Base-by-base conservation (phyloP, 2,113 vertebrate genomes). In the Globicephala melas region DNA sequence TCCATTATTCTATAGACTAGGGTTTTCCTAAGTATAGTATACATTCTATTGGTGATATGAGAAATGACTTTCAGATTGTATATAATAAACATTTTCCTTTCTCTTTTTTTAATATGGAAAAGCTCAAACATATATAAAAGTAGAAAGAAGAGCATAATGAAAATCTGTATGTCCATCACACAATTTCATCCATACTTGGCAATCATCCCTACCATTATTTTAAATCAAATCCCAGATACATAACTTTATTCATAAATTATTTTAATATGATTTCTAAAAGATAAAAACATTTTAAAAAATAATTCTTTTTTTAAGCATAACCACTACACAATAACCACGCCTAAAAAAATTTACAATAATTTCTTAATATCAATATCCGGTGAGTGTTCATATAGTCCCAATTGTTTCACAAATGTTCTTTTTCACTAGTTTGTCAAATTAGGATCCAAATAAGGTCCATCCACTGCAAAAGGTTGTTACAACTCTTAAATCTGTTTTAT, bases 171-270 rank as follows among this genome's bases (percentile, higher is more conserved):
- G 36, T 62, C 26, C 23, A 96, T 58, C 73, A 92, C 6, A 58
- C 6, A 68, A 84, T 73, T 89, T 94, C 77, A 90, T 58, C n/a
- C 8, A 79, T 50, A 63, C 14, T 18, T 44, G 10, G 33, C 36
- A 94, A 71, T 2, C n/a, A 73, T 68, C 38, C 1, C 15, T 79
- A 62, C 5, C 8, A 83, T 55, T 94, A 88, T 55, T 79, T 68
- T 89, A 6, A 95, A 55, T 67, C 55, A 94, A 91, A 83, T 58
- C 11, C 47, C 58, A 90, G 31, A 95, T 4, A 87, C 1, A n/a
- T n/a, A 95, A 95, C 70, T 96, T 85, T 71, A 94, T 63, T 81
- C 23, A 67, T 33, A 86, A 67, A 44, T 91, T 84, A 96, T 63
- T 82, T 90, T 94, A 90, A 87, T 83, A 74, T n/a, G 1, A 50